These are phyloP conservation scores for Poecile atricapillus DNA, from an alignment of 2,113 vertebrate genomes.

Conservation along the genomic window DNA sequence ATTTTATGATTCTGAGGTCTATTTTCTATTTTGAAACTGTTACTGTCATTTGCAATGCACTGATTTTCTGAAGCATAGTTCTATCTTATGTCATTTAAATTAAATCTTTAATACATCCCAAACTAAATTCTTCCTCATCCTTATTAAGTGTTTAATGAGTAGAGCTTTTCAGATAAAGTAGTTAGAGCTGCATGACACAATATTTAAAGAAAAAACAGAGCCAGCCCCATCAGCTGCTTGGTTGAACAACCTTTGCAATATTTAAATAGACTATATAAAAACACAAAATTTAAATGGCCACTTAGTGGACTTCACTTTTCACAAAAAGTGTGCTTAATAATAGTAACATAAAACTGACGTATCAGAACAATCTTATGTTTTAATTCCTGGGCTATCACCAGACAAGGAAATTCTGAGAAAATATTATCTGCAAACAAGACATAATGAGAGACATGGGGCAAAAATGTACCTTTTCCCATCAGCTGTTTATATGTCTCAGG, in stretches of 20 bases:
- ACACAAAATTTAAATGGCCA: background rate
- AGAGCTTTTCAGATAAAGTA: background rate
- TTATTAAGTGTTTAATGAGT: background rate
- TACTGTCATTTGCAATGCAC: background rate
- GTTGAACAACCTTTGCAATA: background rate
- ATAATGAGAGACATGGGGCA: accelerated
- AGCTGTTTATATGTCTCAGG: background rate
- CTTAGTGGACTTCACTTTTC: background rate
- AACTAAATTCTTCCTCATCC: background rate
- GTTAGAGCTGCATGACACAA: background rate
- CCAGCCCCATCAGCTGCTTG: background rate
- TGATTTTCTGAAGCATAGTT: background rate
- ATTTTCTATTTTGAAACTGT: conserved; percentile 13
- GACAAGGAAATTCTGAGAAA: background rate
- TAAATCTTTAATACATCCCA: background rate
- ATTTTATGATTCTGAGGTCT: background rate
- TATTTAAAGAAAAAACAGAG: background rate
- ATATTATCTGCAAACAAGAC: background rate
- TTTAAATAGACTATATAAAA: background rate
- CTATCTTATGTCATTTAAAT: background rate
- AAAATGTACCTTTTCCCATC: background rate
- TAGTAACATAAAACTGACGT: background rate
- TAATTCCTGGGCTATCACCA: background rate
- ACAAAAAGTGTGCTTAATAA: background rate
- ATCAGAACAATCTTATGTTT: background rate